A percentile compares a stretch with the other conserved stretches of the same genome.
Evolutionary conservation across 2,888 invertebrate species (phyloP).

Genomic region (Thymelicus sylvestris): DNA sequence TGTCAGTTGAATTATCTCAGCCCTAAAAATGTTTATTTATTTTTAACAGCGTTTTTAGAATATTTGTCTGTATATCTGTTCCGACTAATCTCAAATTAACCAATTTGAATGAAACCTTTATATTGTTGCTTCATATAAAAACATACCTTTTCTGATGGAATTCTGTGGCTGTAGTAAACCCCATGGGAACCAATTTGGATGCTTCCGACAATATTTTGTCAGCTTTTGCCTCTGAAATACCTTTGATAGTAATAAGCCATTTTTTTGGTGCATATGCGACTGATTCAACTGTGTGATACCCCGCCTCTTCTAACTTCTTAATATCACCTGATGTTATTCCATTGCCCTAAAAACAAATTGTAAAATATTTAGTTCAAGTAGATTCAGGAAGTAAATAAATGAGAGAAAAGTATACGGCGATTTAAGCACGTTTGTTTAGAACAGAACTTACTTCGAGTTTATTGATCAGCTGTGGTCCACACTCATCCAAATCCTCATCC

Average conservation of each 20-base stretch:
- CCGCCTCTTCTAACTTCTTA: constrained; percentile 96
- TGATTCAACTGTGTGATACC: constrained; percentile 97
- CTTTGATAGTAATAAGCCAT: constrained; percentile 93
- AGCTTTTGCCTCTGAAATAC: constrained; percentile 98
- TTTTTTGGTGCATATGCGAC: constrained; percentile 98
- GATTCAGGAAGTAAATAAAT: no score
- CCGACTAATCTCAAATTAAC: no score
- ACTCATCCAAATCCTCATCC: constrained; percentile 86
- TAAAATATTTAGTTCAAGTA: no score
- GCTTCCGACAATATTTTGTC: constrained; percentile 97
- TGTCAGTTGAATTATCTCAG: constrained; percentile 97
- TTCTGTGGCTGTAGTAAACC: constrained; percentile 98
- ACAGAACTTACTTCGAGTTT: constrained; percentile 87
- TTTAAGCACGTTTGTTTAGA: no score
- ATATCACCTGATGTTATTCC: constrained; percentile 96
- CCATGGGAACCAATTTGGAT: constrained; percentile 97
- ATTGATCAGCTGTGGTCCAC: constrained; percentile 88
- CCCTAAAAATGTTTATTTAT: constrained; percentile 61
- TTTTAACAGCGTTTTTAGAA: no score
- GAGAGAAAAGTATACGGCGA: no score
- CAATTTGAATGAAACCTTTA: no score
- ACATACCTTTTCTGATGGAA: constrained; percentile 94
- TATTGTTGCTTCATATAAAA: no score
- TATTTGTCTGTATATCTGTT: no score
- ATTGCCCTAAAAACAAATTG: constrained; percentile 87